phyloP scores from a whole-genome alignment of 2,797 vertebrate species.

The Enteromius fasciolatus region DNA sequence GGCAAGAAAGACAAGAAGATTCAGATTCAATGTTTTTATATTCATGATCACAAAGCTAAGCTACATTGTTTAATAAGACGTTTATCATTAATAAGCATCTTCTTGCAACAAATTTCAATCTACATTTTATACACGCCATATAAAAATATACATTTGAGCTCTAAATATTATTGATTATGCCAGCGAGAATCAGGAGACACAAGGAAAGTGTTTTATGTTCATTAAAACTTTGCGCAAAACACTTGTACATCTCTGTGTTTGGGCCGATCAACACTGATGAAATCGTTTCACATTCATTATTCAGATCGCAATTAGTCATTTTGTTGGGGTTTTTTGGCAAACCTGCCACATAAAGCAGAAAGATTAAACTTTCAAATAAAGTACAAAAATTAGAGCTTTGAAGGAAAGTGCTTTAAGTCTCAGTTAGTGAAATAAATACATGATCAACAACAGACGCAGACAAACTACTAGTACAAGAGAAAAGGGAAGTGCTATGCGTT shows the following conservation, averaged over 20 bases:
- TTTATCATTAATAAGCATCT: slow-evolving; percentile 4
- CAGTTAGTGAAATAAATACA: slow-evolving; percentile 50
- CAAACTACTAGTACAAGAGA: not conserved
- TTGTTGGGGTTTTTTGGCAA: not conserved
- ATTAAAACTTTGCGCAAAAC: not conserved
- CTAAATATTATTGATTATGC: slow-evolving; percentile 30
- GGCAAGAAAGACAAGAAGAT: not conserved
- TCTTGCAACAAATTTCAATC: slow-evolving; percentile 36
- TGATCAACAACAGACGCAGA: not conserved
- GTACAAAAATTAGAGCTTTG: slow-evolving; percentile 6
- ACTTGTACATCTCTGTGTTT: not conserved
- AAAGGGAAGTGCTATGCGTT: slow-evolving; percentile 39
- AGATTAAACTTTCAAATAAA: not conserved
- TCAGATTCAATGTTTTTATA: not conserved
- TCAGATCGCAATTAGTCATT: not conserved
- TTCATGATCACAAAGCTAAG: slow-evolving; percentile 26
- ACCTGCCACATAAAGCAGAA: slow-evolving; percentile 6
- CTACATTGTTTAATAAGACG: slow-evolving; percentile 29
- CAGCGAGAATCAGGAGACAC: not conserved
- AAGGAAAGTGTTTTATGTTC: not conserved
- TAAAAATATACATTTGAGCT: slow-evolving; percentile 56
- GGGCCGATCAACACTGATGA: slow-evolving; percentile 6
- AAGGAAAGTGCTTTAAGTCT: slow-evolving; percentile 45
- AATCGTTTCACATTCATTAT: not conserved
- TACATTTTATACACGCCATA: slow-evolving; percentile 47